Evolutionary conservation across 2,888 invertebrate species (phyloP).

Genomic region (Ormyrus labotus): DNA sequence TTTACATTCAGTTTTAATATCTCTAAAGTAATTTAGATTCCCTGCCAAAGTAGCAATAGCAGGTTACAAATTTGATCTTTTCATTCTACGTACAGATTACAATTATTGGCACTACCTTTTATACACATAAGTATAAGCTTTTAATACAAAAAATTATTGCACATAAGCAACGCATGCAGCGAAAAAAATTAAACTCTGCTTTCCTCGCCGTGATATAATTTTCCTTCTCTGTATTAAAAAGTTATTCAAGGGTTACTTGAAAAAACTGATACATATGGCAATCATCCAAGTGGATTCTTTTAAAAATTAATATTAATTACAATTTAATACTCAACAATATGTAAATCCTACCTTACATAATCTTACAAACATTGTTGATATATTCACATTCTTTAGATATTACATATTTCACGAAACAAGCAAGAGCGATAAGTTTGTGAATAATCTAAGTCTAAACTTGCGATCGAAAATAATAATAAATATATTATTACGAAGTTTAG

Average conservation of each 20-base stretch:
- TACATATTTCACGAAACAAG: conserved; percentile 43
- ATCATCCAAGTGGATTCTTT: conserved; percentile 46
- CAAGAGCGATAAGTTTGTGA: conserved; percentile 49
- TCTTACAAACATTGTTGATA: conserved; percentile 26
- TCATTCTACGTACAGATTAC: conserved; percentile 1
- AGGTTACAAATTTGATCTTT: background rate
- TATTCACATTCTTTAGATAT: conserved; percentile 50
- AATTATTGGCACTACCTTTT: conserved; percentile 49
- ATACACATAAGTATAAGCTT: conserved; percentile 33
- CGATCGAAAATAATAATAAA: conserved; percentile 44
- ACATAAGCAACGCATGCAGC: conserved; percentile 19
- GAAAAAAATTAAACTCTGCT: conserved; percentile 14
- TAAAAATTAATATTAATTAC: conserved; percentile 44
- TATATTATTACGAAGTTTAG: conserved; percentile 52
- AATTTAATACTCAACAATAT: conserved; percentile 46
- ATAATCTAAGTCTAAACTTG: conserved; percentile 47
- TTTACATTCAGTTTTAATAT: background rate
- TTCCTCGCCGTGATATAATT: background rate
- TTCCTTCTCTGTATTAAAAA: conserved; percentile 11
- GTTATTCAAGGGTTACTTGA: conserved; percentile 24
- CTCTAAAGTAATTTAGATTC: background rate
- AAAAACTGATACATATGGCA: conserved; percentile 53
- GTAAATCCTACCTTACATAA: conserved; percentile 32
- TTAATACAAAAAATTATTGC: conserved; percentile 49
- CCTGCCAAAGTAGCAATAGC: conserved; percentile 17